Evolutionary conservation across 2,797 vertebrate genomes (phyloP), one percentile per base, ranked within the genome.

Genomic region (Siniperca undulata): DNA sequence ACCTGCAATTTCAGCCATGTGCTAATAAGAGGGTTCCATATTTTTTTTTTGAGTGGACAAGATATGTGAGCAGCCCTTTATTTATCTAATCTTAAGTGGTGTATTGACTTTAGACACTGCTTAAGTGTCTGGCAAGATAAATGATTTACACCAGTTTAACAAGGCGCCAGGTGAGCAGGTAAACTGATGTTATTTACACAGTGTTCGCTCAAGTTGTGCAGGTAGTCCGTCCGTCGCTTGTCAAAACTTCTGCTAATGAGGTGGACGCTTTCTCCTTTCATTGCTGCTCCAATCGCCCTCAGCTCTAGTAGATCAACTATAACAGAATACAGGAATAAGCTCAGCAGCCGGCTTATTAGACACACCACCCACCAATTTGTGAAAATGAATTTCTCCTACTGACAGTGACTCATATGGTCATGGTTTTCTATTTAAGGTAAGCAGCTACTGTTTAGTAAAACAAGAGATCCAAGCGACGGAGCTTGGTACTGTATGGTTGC

Each of bases 381-480:
- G 79, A 83, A 88, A 86, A 86, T 73, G 59, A 77, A 83, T 88
- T 78, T 50, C 72, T 73, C 34, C 74, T 27, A 53, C 84, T 80
- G 70, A 87, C 87, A 81, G 79, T 84, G 88, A 91, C 68, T 91
- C 82, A 83, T 77, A 48, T 36, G 74, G 59, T 59, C 62, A 48
- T 30, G 55, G 22, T 38, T 81, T 77, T 81, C 76, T 78, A 80
- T 69, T 59, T 79, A 89, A 86, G 89, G 70, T 24, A 80, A 58
- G 84, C 52, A 64, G 86, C 68, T 73, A 73, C 65, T 40, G 24
- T 83, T 86, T 48, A 74, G 24, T n/a, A 9, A 86, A 83, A 64
- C 24, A 72, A 69, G 52, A 74, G 19, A 70, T 8, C 64, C 27
- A 60, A 42, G 50, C 22, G 36, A 65, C 67, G 42, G 67, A 82